Evolutionary conservation across 2,797 vertebrate genomes (phyloP), one percentile per base, ranked within the genome.

Genomic region (Epinephelus malabaricus): DNA sequence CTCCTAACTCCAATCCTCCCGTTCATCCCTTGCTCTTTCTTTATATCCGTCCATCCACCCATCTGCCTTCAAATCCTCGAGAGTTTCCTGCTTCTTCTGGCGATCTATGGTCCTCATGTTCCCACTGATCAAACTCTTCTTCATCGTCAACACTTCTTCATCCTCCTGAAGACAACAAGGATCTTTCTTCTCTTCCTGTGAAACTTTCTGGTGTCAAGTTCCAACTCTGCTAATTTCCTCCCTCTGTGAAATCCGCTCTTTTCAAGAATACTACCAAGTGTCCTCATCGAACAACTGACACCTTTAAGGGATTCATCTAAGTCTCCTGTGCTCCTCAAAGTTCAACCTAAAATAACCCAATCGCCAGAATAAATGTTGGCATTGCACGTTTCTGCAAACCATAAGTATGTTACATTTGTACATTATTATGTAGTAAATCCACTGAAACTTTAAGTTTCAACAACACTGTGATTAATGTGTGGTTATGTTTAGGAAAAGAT

Each of bases 1-100:
- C 89, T 95, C 96, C 94, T 98, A 95, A 95, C 78, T 55, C 71
- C 83, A 67, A 65, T 63, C 27, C 78, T 38, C 58, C 69, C 49
- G 11, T 54, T 64, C 81, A 60, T 43, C 76, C 61, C 27, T 47
- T 27, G 40, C 69, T 88, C 73, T 75, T 70, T 76, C 60, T 77
- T 47, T 79, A 76, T 66, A 6, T 18, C 18, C 14, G 6, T 69
- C 79, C 40, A 4, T 23, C 64, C 38, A 47, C 58, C 79, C 40
- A 4, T 23, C 64, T 43, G 51, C 58, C 71, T 61, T 73, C 60
- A 68, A 63, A 55, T 73, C 70, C 43, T 66, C 9, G 0, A 62
- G 79, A 38, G 45, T 30, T 56, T 78, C 68, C 40, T n/a, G 27
- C 47, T 72, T 21, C 54, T 23, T 72, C 46, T 34, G 47, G 14